phyloP scores from a whole-genome alignment of 2,888 invertebrate genomes.

The Prenolepis imparis region DNA sequence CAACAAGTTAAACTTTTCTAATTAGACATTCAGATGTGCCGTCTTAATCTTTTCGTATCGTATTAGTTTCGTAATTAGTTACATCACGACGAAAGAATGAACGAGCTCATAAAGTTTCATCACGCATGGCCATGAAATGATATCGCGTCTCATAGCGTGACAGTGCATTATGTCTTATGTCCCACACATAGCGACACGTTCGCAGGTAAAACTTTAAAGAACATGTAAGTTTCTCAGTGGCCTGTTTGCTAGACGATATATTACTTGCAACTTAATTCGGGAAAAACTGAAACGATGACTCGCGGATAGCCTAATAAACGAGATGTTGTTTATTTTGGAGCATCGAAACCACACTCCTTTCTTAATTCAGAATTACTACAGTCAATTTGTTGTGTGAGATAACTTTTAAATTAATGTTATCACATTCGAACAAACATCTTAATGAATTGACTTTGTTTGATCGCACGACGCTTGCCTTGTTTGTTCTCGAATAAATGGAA shows the following conservation, averaged over 20 bases:
- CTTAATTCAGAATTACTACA: background rate
- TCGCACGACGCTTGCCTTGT: background rate
- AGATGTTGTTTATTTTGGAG: background rate
- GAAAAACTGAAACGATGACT: slow-evolving; percentile 18
- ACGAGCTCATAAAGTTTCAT: slow-evolving; percentile 33
- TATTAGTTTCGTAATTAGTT: slow-evolving; percentile 55
- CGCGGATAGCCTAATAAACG: background rate
- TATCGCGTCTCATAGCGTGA: slow-evolving; percentile 22
- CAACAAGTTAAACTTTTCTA: slow-evolving; percentile 53
- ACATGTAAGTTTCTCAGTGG: slow-evolving; percentile 17
- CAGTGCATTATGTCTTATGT: slow-evolving; percentile 19
- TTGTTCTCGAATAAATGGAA: background rate
- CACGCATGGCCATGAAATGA: slow-evolving; percentile 34
- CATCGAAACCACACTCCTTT: background rate
- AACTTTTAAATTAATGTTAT: slow-evolving; percentile 10
- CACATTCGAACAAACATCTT: background rate
- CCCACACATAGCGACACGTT: slow-evolving; percentile 1
- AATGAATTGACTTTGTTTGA: background rate
- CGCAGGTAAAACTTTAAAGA: slow-evolving; percentile 31
- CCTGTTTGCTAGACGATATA: slow-evolving; percentile 3
- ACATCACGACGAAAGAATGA: slow-evolving; percentile 44
- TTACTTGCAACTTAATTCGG: slow-evolving; percentile 8
- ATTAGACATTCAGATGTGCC: slow-evolving; percentile 47
- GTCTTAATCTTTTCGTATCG: background rate
- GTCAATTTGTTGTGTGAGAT: slow-evolving; percentile 18